Conservation (phyloP, 2,113 vertebrate genomes). For the Callithrix jacchus region DNA sequence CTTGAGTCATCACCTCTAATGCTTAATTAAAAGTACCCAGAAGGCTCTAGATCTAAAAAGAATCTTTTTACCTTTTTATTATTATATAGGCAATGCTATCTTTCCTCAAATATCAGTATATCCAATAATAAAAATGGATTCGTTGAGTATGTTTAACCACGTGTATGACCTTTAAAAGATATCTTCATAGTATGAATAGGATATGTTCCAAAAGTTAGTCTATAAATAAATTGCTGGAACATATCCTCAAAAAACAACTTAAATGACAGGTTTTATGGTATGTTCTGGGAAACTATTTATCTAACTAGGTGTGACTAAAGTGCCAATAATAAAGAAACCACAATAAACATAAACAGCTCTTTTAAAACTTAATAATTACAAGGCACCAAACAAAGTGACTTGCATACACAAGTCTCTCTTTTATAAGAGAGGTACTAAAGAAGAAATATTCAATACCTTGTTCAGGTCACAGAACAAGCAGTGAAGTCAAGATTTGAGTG, state of each 20-base stretch:
- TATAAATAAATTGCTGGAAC: not conserved
- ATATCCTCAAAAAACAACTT: constrained; percentile 38
- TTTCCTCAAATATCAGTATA: constrained; percentile 1
- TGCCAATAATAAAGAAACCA: not conserved
- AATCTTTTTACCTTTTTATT: constrained; percentile 19
- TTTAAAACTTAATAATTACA: constrained; percentile 27
- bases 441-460: constrained; percentile 2
- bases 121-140: not conserved
- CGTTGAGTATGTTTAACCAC: not conserved
- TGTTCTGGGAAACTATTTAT: not conserved
- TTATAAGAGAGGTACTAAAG: not conserved
- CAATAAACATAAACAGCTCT: constrained; percentile 22
- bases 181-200: not conserved
- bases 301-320: constrained; percentile 20
- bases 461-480: not conserved
- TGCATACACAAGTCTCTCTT: not conserved
- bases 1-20: constrained; percentile 5
- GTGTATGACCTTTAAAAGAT: constrained; percentile 25
- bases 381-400: not conserved
- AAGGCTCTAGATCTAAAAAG: not conserved
- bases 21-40: constrained; percentile 47
- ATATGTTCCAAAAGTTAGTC: constrained; percentile 7
- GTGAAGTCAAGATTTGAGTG: constrained; percentile 1
- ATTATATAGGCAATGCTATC: not conserved
- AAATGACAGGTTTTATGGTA: constrained; percentile 18